These are phyloP conservation scores for Muraenolepis orangiensis DNA, from an alignment of 2,797 vertebrate species.

Conservation along the genomic window DNA sequence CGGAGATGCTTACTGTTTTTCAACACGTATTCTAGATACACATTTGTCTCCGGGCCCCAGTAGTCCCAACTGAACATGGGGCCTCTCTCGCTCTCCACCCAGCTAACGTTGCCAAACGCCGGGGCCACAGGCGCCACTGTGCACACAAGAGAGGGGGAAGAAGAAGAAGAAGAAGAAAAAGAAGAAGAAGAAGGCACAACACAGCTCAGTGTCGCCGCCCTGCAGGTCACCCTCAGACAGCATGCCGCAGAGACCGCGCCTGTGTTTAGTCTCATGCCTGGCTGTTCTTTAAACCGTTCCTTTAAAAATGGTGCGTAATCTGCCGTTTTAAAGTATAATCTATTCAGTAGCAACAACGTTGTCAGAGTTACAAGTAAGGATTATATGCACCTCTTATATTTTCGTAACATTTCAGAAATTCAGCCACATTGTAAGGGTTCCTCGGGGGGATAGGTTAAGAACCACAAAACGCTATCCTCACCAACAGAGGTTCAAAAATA, in stretches of 20 bases:
- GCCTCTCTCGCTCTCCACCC: constrained; percentile 78
- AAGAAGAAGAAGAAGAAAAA: constrained; percentile 44
- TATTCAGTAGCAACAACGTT: not conserved
- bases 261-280: too few species aligned
- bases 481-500: too few species aligned
- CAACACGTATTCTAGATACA: constrained; percentile 94
- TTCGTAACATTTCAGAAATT: not conserved
- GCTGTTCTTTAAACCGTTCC: not conserved
- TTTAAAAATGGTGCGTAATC: not conserved
- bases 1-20: constrained; percentile 87
- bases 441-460: not conserved
- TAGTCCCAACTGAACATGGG: constrained; percentile 93
- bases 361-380: not conserved
- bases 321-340: too few species aligned
- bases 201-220: constrained; percentile 30
- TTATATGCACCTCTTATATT: not conserved
- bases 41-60: constrained; percentile 86
- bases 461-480: too few species aligned
- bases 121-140: constrained; percentile 79
- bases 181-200: constrained; percentile 41
- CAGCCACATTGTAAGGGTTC: not conserved
- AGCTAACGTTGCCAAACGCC: constrained; percentile 86
- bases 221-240: not conserved
- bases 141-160: constrained; percentile 81
- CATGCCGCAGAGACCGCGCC: not conserved